These are phyloP conservation scores for Vanessa tameamea DNA, from an alignment of 1,140 invertebrate species.

Conservation along the genomic window DNA sequence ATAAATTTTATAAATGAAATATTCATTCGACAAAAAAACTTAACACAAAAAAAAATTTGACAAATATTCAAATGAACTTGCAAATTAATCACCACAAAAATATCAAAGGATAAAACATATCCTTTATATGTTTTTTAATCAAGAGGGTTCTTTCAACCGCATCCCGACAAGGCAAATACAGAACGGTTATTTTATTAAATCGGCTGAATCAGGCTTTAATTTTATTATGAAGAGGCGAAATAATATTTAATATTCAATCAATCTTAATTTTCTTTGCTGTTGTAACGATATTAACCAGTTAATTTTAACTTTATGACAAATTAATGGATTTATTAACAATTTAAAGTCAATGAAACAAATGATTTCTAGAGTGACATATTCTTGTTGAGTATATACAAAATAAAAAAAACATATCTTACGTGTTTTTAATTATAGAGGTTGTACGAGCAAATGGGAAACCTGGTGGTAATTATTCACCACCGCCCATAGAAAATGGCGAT, in stretches of 20 bases:
- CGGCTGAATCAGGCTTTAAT: conserved; percentile 14
- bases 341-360: too few species aligned
- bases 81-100: conserved; percentile 2
- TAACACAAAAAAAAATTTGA: background rate
- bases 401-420: background rate
- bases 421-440: background rate
- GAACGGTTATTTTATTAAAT: conserved; percentile 24
- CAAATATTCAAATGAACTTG: background rate
- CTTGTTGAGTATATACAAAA: too few species aligned
- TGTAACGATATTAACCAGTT: conserved; percentile 15
- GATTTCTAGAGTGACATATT: too few species aligned
- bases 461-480: too few species aligned
- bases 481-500: too few species aligned
- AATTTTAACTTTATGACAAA: background rate
- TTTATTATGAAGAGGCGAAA: conserved; percentile 20
- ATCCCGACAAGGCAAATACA: conserved; percentile 10
- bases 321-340: conserved; percentile 3
- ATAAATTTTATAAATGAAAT: background rate
- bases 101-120: background rate
- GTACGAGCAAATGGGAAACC: background rate
- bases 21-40: background rate
- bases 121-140: conserved; percentile 23
- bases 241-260: conserved; percentile 30
- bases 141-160: conserved; percentile 12
- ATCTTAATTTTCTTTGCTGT: conserved; percentile 17